Evolutionary conservation across 2,888 invertebrate species (phyloP).

Genomic region (Pterostichus niger): DNA sequence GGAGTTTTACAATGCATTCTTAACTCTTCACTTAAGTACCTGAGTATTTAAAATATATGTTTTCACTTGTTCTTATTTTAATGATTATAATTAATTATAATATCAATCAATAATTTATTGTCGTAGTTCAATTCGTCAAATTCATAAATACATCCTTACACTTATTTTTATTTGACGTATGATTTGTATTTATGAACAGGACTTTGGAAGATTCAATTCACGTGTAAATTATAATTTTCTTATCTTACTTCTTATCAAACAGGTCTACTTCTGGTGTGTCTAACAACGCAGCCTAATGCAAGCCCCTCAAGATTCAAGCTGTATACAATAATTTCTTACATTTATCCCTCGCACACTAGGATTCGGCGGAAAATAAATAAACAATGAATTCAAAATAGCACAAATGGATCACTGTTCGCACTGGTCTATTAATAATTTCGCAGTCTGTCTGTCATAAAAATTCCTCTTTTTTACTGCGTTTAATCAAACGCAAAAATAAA

Average conservation of each 20-base stretch:
- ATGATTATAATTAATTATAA: constrained; percentile 41
- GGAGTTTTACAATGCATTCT: constrained; percentile 49
- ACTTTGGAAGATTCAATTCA: constrained; percentile 63
- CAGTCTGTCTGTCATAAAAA: no score
- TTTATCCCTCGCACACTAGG: background rate
- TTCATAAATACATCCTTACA: constrained; percentile 53
- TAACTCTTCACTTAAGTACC: constrained; percentile 52
- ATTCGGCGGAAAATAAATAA: no score
- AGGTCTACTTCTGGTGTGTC: constrained; percentile 18
- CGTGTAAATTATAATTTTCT: constrained; percentile 11
- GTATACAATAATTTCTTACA: constrained; percentile 10
- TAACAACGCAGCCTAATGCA: constrained; percentile 41
- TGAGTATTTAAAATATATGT: constrained; percentile 66
- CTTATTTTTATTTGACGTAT: background rate
- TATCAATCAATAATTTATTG: constrained; percentile 62
- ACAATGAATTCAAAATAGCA: no score
- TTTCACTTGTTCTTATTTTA: constrained; percentile 51
- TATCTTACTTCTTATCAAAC: constrained; percentile 12
- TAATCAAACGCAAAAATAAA: no score
- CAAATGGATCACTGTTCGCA: no score
- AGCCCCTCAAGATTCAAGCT: constrained; percentile 33
- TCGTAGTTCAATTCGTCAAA: constrained; percentile 56
- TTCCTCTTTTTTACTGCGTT: no score
- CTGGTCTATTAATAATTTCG: no score
- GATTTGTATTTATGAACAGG: constrained; percentile 52